Evolutionary conservation across 2,113 vertebrate genomes (phyloP), one percentile per base, ranked within the genome.

Genomic region (Onychostruthus taczanowskii): DNA sequence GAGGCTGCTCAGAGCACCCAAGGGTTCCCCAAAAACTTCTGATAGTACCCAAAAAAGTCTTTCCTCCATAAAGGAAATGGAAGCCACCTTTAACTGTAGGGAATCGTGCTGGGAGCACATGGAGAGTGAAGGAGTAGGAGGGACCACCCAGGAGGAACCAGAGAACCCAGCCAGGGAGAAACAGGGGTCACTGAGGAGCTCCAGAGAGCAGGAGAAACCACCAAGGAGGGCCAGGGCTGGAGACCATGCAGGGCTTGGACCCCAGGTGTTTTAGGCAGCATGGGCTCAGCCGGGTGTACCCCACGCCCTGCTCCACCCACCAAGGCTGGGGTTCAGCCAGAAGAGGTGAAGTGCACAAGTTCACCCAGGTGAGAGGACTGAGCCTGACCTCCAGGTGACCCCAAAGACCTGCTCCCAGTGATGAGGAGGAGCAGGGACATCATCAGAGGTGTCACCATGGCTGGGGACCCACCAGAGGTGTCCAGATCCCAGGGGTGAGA

Each of bases 211-310:
- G 76, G 61, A 53, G 31, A 10, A 16, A 8, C 13, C 43, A 12
- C 28, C 18, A 13, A 52, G 47, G 21, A 44, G 37, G 8, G 10
- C 15, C 41, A n/a, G 12, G 13, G 8, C 11, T 31, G 10, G 13
- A 15, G 16, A 1, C 18, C 6, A 1, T 0, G 0, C 6, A 27
- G 6, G 37, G 3, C 0, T 64, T 4, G 22, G 50, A 46, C 12
- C 7, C 24, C 67, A 10, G 62, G 47, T 2, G 24, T 20, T 56
- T 30, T 0, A 3, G 35, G 69, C 33, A n/a, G 21, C 0, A 0
- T 21, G 26, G 55, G 30, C 18, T 88, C 70, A 12, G 13, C n/a
- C 7, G 3, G 16, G 41, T 47, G 69, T 26, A 41, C 4, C 52
- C 62, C 18, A 0, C 1, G 2, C 41, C 63, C 63, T 10, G 41